phyloP scores from a whole-genome alignment of 2,888 invertebrate species.

The Piscicola geometra region DNA sequence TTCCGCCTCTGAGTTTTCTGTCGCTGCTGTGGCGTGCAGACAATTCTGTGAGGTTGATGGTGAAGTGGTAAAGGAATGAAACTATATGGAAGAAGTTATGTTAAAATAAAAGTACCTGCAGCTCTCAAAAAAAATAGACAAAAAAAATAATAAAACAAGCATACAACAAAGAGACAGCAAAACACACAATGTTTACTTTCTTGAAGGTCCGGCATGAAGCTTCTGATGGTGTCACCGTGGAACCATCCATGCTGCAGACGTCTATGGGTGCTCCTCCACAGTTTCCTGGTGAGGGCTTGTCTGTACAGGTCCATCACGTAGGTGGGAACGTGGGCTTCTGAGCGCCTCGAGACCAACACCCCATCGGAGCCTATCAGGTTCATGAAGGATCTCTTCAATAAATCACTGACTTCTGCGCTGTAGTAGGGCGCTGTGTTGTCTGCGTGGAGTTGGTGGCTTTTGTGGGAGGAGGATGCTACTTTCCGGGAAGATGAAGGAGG shows the following conservation, averaged over 20 bases:
- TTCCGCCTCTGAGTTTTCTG: neutral
- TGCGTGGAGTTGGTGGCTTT: neutral
- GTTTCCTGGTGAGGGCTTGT: conserved; percentile 8
- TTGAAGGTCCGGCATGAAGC: conserved; percentile 22
- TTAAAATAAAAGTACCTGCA: too few species aligned
- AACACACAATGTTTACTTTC: neutral
- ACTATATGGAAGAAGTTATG: too few species aligned
- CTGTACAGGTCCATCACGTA: conserved; percentile 33
- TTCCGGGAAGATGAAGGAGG: neutral
- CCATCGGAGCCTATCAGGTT: conserved; percentile 16
- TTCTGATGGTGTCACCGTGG: conserved; percentile 29
- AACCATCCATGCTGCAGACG: conserved; percentile 2
- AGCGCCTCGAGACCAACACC: neutral
- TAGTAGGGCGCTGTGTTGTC: neutral
- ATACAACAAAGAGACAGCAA: neutral
- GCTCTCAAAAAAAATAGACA: too few species aligned
- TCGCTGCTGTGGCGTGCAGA: neutral
- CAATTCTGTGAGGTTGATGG: conserved; percentile 2
- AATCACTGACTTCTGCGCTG: neutral
- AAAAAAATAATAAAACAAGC: conserved; percentile 9
- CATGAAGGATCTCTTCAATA: conserved; percentile 10
- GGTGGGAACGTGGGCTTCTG: conserved; percentile 7
- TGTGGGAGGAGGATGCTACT: neutral
- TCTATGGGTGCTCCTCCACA: neutral
- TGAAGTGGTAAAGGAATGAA: too few species aligned